Evolutionary conservation across 2,113 vertebrate genomes (phyloP).

Genomic region (Misgurnus anguillicaudatus): DNA sequence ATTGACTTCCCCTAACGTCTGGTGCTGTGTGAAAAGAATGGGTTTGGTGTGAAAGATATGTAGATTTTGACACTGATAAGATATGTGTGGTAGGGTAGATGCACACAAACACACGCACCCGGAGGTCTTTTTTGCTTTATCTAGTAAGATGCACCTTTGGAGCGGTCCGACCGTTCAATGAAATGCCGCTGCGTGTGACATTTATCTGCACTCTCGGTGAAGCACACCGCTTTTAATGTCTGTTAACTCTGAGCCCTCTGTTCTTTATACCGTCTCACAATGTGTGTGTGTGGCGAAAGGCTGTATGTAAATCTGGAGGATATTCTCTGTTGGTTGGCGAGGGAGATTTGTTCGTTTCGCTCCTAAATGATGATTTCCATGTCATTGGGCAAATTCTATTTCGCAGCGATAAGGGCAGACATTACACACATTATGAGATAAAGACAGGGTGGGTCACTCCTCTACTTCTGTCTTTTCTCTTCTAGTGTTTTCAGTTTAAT

Average conservation of each 20-base stretch:
- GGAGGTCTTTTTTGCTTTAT: constrained; percentile 36
- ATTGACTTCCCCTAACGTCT: constrained; percentile 20
- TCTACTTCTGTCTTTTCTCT: constrained; percentile 21
- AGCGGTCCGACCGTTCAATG: constrained; percentile 7
- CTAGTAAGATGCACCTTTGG: constrained; percentile 34
- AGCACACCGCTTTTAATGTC: constrained; percentile 35
- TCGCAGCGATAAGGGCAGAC: constrained; percentile 42
- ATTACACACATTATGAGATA: constrained; percentile 44
- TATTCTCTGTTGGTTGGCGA: constrained; percentile 1
- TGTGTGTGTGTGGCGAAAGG: constrained; percentile 6
- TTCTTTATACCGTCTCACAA: constrained; percentile 3
- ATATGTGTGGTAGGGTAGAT: not conserved
- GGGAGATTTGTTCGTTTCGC: constrained; percentile 36
- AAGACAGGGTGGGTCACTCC: not conserved
- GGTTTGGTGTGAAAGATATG: constrained; percentile 28
- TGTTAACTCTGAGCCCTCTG: constrained; percentile 16
- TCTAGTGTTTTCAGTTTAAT: not conserved
- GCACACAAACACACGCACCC: not conserved
- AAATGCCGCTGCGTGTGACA: constrained; percentile 35
- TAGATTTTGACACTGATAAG: constrained; percentile 32
- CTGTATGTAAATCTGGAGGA: not conserved
- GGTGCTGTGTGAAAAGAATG: not conserved
- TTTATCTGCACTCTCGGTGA: constrained; percentile 38
- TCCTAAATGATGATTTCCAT: constrained; percentile 52
- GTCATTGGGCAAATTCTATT: constrained; percentile 54